A percentile compares a stretch with the other conserved stretches of the same genome.
Evolutionary conservation across 35 echinoderm and acorn worm genomes (phyloP).

Genomic region (Heliocidaris erythrogramma): DNA sequence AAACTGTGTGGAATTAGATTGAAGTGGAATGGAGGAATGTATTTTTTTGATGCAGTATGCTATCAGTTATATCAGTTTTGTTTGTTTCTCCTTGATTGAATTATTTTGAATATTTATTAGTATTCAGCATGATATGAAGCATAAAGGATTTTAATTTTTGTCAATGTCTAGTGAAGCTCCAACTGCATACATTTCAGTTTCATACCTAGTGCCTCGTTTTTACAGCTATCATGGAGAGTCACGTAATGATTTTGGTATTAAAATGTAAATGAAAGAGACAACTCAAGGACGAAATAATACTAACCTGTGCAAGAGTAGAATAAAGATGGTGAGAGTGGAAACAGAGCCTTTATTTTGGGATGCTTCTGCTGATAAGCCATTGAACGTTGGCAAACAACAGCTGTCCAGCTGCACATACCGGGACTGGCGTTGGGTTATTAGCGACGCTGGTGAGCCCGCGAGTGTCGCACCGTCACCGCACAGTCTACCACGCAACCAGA

Average conservation of each 20-base stretch:
- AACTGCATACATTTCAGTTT: background rate
- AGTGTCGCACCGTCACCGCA: conserved; percentile 36
- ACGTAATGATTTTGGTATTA: background rate
- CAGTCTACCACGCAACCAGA: conserved; percentile 37
- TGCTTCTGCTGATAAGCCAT: conserved; percentile 49
- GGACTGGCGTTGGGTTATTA: conserved; percentile 49
- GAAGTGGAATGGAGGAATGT: background rate
- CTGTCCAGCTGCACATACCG: conserved; percentile 52
- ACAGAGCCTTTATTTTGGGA: conserved; percentile 41
- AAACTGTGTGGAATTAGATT: background rate
- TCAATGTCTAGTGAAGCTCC: background rate
- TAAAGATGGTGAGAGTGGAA: background rate
- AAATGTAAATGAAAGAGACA: background rate
- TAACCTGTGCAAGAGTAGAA: background rate
- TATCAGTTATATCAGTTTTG: no score
- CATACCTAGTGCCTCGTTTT: background rate
- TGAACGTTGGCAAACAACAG: conserved; percentile 44
- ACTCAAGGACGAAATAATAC: background rate
- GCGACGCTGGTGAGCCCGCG: conserved; percentile 45
- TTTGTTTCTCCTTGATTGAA: no score
- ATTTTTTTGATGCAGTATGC: background rate
- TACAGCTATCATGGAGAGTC: background rate
- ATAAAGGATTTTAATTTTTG: background rate
- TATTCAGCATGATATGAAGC: background rate
- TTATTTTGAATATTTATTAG: no score